phyloP scores from a whole-genome alignment of 2,113 vertebrate species.

The Excalfactoria chinensis region DNA sequence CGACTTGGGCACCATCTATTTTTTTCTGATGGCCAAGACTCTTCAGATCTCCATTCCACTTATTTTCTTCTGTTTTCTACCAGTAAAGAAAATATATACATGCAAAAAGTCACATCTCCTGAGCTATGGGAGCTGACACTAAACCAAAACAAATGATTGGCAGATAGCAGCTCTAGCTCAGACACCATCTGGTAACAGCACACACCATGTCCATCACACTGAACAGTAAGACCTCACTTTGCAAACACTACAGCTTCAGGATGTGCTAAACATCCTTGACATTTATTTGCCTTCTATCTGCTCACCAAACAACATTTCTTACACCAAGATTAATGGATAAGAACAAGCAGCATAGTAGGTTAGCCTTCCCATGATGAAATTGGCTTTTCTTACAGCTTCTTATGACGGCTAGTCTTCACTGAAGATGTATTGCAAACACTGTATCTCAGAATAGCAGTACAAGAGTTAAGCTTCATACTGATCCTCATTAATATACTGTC shows the following conservation, averaged over 20 bases:
- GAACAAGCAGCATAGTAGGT: not conserved
- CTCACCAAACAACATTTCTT: not conserved
- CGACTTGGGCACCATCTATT: not conserved
- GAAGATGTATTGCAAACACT: not conserved
- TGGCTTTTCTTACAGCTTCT: not conserved
- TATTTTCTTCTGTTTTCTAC: conserved; percentile 23
- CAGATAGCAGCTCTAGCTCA: not conserved
- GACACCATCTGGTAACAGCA: not conserved
- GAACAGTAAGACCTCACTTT: conserved; percentile 10
- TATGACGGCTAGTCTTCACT: not conserved
- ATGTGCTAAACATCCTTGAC: not conserved
- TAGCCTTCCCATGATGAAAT: not conserved
- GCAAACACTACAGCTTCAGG: not conserved
- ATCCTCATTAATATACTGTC: not conserved
- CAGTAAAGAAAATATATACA: not conserved
- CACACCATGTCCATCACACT: not conserved
- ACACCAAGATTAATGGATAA: not conserved
- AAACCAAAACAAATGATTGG: not conserved
- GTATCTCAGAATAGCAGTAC: not conserved
- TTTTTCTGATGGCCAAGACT: not conserved
- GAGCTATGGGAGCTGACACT: not conserved
- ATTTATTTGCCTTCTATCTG: not conserved
- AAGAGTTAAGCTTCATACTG: not conserved
- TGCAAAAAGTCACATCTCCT: not conserved
- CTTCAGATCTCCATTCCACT: not conserved